A percentile compares a stretch with the other conserved stretches of the same genome.
Conservation (phyloP, 2,113 vertebrate genomes). For the Ciconia boyciana region DNA sequence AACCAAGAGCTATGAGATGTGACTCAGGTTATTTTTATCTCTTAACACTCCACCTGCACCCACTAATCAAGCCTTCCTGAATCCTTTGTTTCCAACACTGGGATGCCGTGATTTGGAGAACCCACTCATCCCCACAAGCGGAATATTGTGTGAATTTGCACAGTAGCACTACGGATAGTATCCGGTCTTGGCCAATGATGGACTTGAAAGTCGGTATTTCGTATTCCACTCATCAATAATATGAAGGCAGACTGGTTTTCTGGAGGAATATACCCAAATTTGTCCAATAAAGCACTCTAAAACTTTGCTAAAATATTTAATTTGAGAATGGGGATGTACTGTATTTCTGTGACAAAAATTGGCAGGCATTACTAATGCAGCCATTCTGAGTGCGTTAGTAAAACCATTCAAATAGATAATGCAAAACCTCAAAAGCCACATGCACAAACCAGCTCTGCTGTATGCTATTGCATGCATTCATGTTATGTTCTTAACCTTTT, state of each 20-base stretch:
- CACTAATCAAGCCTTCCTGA: not conserved
- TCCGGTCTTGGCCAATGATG: not conserved
- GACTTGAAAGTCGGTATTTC: not conserved
- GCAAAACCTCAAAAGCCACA: not conserved
- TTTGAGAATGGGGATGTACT: not conserved
- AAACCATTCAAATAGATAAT: not conserved
- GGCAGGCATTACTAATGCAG: not conserved
- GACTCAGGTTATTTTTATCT: not conserved
- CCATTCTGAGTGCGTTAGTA: not conserved
- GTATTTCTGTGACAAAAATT: not conserved
- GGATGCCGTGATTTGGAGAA: not conserved
- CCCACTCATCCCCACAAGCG: not conserved
- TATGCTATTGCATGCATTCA: not conserved
- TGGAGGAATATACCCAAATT: not conserved
- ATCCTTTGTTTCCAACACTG: not conserved
- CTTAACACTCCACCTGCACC: not conserved
- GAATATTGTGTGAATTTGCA: not conserved
- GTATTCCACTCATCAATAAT: not conserved
- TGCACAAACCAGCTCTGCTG: not conserved
- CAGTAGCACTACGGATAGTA: not conserved
- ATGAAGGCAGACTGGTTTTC: not conserved
- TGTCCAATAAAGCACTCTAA: not conserved
- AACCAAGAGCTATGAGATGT: not conserved
- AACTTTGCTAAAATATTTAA: not conserved
- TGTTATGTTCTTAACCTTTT: not conserved